phyloP scores from a whole-genome alignment of 2,113 vertebrate genomes.

The Carassius auratus region DNA sequence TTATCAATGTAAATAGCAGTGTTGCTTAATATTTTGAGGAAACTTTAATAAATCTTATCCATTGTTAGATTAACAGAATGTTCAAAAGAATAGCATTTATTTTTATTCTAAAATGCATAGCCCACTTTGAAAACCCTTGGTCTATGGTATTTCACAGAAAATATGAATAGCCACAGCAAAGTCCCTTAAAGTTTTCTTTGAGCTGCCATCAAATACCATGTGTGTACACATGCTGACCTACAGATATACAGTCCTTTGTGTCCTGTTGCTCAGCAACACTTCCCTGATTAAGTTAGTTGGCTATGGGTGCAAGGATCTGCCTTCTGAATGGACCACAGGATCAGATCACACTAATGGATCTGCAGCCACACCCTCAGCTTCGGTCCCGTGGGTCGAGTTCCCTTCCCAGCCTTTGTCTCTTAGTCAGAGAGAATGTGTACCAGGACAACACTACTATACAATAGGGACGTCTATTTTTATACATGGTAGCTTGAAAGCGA shows the following conservation, averaged over 20 bases:
- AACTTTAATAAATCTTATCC: background rate
- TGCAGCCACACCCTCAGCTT: constrained; percentile 47
- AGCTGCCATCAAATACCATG: constrained; percentile 51
- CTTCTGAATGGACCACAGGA: constrained; percentile 54
- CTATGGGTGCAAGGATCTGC: constrained; percentile 66
- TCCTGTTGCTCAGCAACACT: constrained; percentile 81
- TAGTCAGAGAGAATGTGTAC: constrained; percentile 32
- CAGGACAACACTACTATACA: constrained; percentile 36
- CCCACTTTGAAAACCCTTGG: background rate
- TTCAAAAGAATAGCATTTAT: background rate
- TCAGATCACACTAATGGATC: constrained; percentile 60
- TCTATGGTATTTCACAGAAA: constrained; percentile 3
- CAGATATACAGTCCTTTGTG: constrained; percentile 69
- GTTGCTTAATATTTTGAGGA: background rate
- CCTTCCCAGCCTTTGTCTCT: constrained; percentile 40
- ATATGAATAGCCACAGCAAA: background rate
- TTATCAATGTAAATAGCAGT: background rate
- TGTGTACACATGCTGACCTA: constrained; percentile 56
- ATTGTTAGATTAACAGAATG: background rate
- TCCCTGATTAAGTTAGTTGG: constrained; percentile 79
- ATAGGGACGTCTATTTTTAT: constrained; percentile 39
- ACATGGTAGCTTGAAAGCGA: background rate
- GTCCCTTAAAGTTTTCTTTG: background rate
- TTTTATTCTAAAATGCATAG: background rate
- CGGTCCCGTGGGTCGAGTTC: constrained; percentile 53